These are phyloP conservation scores for Menura novaehollandiae DNA, from an alignment of 2,113 vertebrate genomes.

Conservation along the genomic window DNA sequence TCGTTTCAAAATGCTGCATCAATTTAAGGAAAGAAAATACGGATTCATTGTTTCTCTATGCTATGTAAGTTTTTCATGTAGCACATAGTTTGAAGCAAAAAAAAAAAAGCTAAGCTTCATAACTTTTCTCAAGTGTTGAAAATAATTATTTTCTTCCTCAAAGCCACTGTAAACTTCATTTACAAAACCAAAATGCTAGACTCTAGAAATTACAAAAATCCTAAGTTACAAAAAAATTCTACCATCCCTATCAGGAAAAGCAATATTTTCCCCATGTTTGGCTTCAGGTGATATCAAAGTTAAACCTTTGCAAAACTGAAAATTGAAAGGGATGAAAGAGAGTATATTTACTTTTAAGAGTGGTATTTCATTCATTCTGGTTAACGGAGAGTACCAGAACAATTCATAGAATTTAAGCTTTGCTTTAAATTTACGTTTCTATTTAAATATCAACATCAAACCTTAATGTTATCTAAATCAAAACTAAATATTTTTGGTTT, in stretches of 20 bases:
- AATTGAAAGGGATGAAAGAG: background rate
- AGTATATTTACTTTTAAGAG: background rate
- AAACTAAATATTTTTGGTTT: background rate
- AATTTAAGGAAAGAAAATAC: background rate
- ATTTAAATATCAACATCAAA: background rate
- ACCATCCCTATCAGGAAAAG: background rate
- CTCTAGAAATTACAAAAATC: background rate
- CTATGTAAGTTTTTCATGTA: background rate
- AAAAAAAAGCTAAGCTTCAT: background rate
- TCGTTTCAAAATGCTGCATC: background rate
- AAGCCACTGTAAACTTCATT: background rate
- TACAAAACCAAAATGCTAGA: background rate
- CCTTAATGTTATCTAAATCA: background rate
- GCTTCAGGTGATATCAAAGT: background rate
- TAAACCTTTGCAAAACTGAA: background rate
- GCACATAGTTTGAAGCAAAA: background rate
- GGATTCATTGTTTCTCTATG: background rate
- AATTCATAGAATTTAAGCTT: background rate
- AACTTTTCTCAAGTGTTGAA: background rate
- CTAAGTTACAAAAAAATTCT: background rate
- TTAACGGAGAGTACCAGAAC: background rate
- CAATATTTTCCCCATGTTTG: background rate
- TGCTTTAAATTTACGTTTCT: background rate
- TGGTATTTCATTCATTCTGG: background rate
- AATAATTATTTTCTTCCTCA: background rate